Percentiles rank a stretch among this genome's conserved stretches.
Conservation (phyloP, 2,888 invertebrate species). For the Pristionchus mayeri region DNA sequence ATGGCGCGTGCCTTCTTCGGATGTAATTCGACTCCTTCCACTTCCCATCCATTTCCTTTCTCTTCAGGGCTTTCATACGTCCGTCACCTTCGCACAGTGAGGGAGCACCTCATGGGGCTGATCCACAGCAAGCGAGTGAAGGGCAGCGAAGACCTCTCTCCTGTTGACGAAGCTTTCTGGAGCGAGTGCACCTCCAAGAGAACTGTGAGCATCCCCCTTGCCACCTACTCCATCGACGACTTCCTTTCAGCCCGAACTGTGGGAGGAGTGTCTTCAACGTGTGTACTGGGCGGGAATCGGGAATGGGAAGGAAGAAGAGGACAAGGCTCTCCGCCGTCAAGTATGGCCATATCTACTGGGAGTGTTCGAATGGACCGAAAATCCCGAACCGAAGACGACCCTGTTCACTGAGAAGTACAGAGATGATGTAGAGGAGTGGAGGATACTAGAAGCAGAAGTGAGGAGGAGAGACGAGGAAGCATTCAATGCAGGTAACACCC, state of each 20-base stretch:
- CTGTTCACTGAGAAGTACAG: slow-evolving; percentile 61
- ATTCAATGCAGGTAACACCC: slow-evolving; percentile 62
- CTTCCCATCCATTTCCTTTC: neutral
- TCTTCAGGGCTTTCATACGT: slow-evolving; percentile 87
- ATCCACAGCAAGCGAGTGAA: slow-evolving; percentile 81
- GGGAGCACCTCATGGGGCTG: slow-evolving; percentile 91
- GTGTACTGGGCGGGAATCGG: slow-evolving; percentile 90
- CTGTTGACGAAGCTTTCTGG: slow-evolving; percentile 73
- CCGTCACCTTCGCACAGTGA: slow-evolving; percentile 88
- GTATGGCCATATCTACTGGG: slow-evolving; percentile 76
- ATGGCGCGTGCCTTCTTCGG: slow-evolving; percentile 95
- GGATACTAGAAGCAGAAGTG: slow-evolving; percentile 93
- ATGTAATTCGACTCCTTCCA: slow-evolving; percentile 80
- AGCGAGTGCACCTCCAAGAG: slow-evolving; percentile 60
- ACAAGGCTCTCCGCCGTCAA: slow-evolving; percentile 79
- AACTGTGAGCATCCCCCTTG: slow-evolving; percentile 52
- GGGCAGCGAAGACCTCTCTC: slow-evolving; percentile 53
- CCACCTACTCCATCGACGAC: neutral
- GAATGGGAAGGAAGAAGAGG: slow-evolving; percentile 76
- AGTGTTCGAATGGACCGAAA: slow-evolving; percentile 70
- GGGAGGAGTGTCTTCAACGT: slow-evolving; percentile 85
- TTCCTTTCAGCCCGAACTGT: slow-evolving; percentile 73
- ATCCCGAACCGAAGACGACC: slow-evolving; percentile 61
- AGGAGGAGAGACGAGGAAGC: slow-evolving; percentile 84
- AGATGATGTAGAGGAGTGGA: slow-evolving; percentile 89